phyloP scores from a whole-genome alignment of 1,140 invertebrate genomes.

The Macrotrachela quadricornifera region DNA sequence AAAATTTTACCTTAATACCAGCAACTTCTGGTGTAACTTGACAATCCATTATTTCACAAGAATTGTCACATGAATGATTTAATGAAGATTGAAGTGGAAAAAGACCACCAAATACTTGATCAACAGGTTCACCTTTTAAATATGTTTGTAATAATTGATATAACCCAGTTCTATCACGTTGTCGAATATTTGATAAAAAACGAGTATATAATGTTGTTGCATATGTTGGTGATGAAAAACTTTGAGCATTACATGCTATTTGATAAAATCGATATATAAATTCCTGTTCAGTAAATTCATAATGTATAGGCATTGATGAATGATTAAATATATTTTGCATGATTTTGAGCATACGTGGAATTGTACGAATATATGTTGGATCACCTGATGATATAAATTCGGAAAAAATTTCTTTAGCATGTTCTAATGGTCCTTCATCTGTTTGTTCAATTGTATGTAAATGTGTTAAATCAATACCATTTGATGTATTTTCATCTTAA shows the following conservation, averaged over 20 bases:
- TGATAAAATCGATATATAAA: constrained; percentile 21
- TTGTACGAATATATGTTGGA: constrained; percentile 12
- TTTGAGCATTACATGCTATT: constrained; percentile 20
- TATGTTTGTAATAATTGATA: constrained; percentile 12
- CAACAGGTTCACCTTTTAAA: constrained; percentile 12
- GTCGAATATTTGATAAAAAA: constrained; percentile 13
- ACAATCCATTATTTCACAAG: constrained; percentile 18
- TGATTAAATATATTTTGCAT: constrained; percentile 15
- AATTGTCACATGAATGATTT: constrained; percentile 22
- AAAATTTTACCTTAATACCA: too few relatives aligned
- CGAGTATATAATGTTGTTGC: constrained; percentile 12
- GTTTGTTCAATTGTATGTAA: too few relatives aligned
- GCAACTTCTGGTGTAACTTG: constrained; percentile 9
- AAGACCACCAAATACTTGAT: constrained; percentile 17
- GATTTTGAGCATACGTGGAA: constrained; percentile 15
- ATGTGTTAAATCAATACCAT: too few relatives aligned
- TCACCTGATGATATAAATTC: constrained; percentile 20
- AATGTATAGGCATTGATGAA: constrained; percentile 14
- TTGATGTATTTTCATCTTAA: too few relatives aligned
- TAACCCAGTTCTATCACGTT: neutral
- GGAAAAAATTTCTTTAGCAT: neutral
- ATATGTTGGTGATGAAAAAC: constrained; percentile 15
- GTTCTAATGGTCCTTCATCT: too few relatives aligned
- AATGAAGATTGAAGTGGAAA: constrained; percentile 21
- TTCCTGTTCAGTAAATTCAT: constrained; percentile 16